A percentile compares a stretch with the other conserved stretches of the same genome.
Evolutionary conservation across 2,888 invertebrate genomes (phyloP).

Genomic region (Ophraella communa): DNA sequence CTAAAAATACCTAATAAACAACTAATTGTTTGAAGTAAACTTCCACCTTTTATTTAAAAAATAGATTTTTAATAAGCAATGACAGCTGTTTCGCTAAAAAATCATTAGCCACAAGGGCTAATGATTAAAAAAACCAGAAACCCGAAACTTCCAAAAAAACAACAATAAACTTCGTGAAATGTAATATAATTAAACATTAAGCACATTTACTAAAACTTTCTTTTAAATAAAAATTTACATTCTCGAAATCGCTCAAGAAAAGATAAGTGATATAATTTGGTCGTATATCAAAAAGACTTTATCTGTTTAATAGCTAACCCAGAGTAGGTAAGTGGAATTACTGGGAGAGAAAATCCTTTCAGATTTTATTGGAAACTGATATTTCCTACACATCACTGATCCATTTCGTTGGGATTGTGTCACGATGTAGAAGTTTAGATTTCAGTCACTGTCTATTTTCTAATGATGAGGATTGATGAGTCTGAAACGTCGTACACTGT

Average conservation of each 20-base stretch:
- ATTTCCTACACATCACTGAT: slow-evolving; percentile 14
- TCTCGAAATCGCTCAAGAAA: background rate
- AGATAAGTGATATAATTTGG: background rate
- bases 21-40: too few species aligned
- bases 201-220: too few species aligned
- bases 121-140: too few species aligned
- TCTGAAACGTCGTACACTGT: slow-evolving; percentile 5
- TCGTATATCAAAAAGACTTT: background rate
- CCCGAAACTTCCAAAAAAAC: too few species aligned
- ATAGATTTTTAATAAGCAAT: too few species aligned
- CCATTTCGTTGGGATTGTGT: slow-evolving; percentile 15
- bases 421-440: slow-evolving; percentile 19
- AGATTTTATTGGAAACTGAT: slow-evolving; percentile 12
- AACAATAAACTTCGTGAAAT: too few species aligned
- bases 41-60: too few species aligned
- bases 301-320: slow-evolving; percentile 3
- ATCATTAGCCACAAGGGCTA: too few species aligned
- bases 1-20: too few species aligned
- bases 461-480: slow-evolving; percentile 24
- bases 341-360: slow-evolving; percentile 10
- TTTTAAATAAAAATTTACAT: background rate
- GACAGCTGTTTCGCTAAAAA: too few species aligned
- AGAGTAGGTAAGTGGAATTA: background rate
- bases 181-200: too few species aligned
- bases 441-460: slow-evolving; percentile 17